Percentiles rank a stretch among this genome's conserved stretches.
Evolutionary conservation across 2,797 vertebrate species (phyloP).

Genomic region (Vultur gryphus): DNA sequence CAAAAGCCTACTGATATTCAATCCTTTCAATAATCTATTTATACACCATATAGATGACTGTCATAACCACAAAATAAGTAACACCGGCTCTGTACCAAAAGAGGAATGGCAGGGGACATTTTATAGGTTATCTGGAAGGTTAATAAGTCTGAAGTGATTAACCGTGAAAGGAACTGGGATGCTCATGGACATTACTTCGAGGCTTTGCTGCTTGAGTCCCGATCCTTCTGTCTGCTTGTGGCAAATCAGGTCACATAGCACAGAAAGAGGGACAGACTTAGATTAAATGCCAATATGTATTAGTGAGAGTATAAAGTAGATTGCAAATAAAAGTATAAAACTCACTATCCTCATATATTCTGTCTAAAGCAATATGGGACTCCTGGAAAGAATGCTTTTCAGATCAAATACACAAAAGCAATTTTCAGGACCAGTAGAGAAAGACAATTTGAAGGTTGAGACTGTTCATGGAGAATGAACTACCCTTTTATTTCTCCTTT

Average conservation of each 20-base stretch:
- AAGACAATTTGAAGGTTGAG: background rate
- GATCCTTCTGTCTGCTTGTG: background rate
- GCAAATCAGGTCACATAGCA: background rate
- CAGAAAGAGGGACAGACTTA: background rate
- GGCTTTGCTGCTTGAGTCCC: background rate
- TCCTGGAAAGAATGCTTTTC: background rate
- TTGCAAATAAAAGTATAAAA: background rate
- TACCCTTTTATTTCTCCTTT: background rate
- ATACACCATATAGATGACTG: background rate
- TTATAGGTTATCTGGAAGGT: background rate
- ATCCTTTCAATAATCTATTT: background rate
- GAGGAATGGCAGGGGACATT: background rate
- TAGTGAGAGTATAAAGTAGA: background rate
- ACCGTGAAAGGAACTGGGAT: background rate
- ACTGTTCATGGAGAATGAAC: background rate
- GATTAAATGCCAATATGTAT: background rate
- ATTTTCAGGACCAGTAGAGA: conserved; percentile 23
- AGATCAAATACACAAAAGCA: background rate
- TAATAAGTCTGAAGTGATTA: background rate
- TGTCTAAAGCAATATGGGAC: background rate
- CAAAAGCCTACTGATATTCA: background rate
- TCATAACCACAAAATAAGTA: background rate
- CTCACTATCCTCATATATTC: background rate
- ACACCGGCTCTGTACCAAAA: background rate
- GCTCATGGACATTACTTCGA: background rate